These are phyloP conservation scores for Rambutsinella grinnellia DNA, from an alignment of 2,888 invertebrate species.

Conservation along the genomic window DNA sequence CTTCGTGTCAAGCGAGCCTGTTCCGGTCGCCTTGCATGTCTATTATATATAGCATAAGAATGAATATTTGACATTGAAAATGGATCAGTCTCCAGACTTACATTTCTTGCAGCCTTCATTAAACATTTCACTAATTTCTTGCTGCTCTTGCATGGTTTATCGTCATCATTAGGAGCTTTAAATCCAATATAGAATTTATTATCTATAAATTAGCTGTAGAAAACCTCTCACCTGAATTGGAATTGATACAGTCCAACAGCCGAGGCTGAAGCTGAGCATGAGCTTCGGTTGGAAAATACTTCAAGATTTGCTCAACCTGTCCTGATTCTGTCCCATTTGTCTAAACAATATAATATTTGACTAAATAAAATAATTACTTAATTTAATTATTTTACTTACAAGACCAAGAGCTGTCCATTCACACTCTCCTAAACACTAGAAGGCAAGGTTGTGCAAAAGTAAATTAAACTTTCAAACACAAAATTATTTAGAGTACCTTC, in stretches of 20 bases:
- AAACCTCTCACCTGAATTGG: no score
- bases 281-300: no score
- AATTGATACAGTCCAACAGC: no score
- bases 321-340: no score
- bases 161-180: not conserved
- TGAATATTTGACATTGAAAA: not conserved
- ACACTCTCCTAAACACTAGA: constrained; percentile 19
- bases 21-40: not conserved
- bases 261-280: no score
- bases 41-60: not conserved
- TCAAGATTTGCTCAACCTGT: no score
- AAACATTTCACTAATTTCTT: constrained; percentile 11
- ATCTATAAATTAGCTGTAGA: no score
- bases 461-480: not conserved
- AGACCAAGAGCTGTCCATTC: constrained; percentile 19
- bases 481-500: constrained; percentile 15
- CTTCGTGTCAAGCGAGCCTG: no score
- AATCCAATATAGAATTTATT: not conserved
- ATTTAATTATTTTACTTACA: constrained; percentile 19
- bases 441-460: not conserved
- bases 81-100: not conserved
- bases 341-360: no score
- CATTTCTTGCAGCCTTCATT: not conserved
- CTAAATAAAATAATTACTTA: no score
- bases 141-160: constrained; percentile 4